Conservation (phyloP, 2,888 invertebrate species). For the Dolomedes plantarius region DNA sequence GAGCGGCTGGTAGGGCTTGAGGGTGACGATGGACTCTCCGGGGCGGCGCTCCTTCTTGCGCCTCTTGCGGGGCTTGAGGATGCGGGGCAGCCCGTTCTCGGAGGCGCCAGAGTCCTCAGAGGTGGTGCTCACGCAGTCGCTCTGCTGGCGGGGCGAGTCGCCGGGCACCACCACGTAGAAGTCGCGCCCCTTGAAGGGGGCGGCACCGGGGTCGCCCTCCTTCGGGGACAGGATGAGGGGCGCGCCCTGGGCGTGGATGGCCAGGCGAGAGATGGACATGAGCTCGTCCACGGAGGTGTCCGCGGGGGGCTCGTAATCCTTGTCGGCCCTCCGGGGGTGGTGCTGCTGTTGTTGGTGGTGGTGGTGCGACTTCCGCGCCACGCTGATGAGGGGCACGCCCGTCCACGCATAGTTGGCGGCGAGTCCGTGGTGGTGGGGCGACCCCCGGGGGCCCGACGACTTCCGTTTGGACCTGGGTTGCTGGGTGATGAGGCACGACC, state of each 20-base stretch:
- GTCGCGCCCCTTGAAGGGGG: slow-evolving; percentile 29
- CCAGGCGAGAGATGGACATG: slow-evolving; percentile 84
- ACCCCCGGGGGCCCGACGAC: slow-evolving; percentile 35
- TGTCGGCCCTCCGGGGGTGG: slow-evolving; percentile 3
- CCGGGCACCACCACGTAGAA: slow-evolving; percentile 34
- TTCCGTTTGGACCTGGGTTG: slow-evolving; percentile 68
- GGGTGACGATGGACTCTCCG: slow-evolving; percentile 75
- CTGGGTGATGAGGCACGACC: slow-evolving; percentile 81
- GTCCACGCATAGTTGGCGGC: slow-evolving; percentile 80
- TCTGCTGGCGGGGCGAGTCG: slow-evolving; percentile 21
- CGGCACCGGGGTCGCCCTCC: slow-evolving; percentile 19
- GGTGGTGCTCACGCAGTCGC: slow-evolving; percentile 63
- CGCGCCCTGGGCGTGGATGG: slow-evolving; percentile 89
- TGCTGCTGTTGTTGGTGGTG: slow-evolving; percentile 70
- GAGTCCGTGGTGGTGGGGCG: slow-evolving; percentile 34
- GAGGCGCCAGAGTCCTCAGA: slow-evolving; percentile 71
- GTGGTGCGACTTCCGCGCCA: slow-evolving; percentile 81
- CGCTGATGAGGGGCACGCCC: slow-evolving; percentile 88
- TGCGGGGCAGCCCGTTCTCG: slow-evolving; percentile 78
- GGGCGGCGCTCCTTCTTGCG: slow-evolving; percentile 85
- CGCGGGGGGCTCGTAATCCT: not conserved
- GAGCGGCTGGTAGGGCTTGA: slow-evolving; percentile 79
- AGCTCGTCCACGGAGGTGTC: slow-evolving; percentile 70
- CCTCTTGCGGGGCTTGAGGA: slow-evolving; percentile 91
- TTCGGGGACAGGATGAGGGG: slow-evolving; percentile 84